phyloP scores from a whole-genome alignment of 1,140 invertebrate species.

The Brachionus angularis region DNA sequence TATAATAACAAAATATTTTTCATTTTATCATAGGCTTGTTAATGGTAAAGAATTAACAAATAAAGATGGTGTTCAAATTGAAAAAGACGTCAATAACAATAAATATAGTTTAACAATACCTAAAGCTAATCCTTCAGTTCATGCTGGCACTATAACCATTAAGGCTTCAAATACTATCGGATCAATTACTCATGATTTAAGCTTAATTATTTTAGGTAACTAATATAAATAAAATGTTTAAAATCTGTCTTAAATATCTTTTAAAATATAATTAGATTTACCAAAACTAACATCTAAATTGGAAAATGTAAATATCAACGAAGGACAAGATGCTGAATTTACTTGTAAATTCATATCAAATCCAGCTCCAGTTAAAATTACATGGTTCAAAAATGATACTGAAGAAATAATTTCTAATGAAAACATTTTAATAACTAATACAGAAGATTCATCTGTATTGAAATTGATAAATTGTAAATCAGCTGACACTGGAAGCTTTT shows the following conservation, averaged over 20 bases:
- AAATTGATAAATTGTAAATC: neutral
- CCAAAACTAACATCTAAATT: neutral
- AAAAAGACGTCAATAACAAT: neutral
- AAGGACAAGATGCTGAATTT: neutral
- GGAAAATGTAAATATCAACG: neutral
- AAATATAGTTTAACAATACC: neutral
- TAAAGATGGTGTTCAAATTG: conserved; percentile 35
- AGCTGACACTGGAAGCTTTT: neutral
- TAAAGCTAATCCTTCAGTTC: neutral
- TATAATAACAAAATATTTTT: too few relatives aligned
- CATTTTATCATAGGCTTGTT: neutral
- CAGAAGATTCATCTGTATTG: neutral
- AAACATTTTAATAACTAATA: neutral
- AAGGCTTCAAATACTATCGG: neutral
- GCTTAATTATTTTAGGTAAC: neutral
- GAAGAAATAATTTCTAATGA: neutral
- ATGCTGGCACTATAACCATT: neutral
- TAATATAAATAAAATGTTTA: too few relatives aligned
- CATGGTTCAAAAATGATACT: neutral
- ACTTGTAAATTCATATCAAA: neutral
- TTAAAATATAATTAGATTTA: neutral
- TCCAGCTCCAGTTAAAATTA: neutral
- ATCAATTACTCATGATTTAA: neutral
- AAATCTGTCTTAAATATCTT: too few relatives aligned
- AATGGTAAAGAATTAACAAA: conserved; percentile 24